Evolutionary conservation across 2,888 invertebrate species (phyloP).

Genomic region (Tuta absoluta): DNA sequence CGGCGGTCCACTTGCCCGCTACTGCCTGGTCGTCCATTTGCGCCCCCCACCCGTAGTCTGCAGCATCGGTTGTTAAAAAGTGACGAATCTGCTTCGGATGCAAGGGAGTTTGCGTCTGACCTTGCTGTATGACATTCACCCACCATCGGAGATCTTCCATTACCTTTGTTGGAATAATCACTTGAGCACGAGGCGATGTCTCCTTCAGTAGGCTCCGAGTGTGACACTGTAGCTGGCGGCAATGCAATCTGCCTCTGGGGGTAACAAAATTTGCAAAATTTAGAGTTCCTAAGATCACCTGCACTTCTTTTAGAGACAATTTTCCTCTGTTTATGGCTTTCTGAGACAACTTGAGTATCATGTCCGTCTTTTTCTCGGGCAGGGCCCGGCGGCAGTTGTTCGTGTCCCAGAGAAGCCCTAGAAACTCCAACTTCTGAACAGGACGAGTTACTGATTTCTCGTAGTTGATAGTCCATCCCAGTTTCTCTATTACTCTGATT

Average conservation of each 20-base stretch:
- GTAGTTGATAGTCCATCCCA: slow-evolving; percentile 15
- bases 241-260: slow-evolving; percentile 29
- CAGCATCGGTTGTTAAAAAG: slow-evolving; percentile 29
- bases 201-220: no score
- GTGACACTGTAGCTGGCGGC: slow-evolving; percentile 24
- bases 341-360: background rate
- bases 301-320: slow-evolving; percentile 15
- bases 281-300: slow-evolving; percentile 22
- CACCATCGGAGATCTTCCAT: slow-evolving; percentile 28
- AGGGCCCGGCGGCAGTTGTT: background rate
- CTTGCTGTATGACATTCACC: background rate
- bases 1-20: background rate
- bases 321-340: slow-evolving; percentile 1
- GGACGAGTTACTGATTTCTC: background rate
- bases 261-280: slow-evolving; percentile 28
- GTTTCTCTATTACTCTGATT: background rate
- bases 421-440: slow-evolving; percentile 4
- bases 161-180: background rate
- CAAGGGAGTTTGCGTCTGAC: background rate
- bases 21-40: slow-evolving; percentile 24
- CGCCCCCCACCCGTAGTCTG: slow-evolving; percentile 26
- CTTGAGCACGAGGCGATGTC: background rate
- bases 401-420: slow-evolving; percentile 13
- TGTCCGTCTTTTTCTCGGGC: background rate
- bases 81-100: slow-evolving; percentile 18